Percentiles rank a stretch among this genome's conserved stretches.
Conservation (phyloP, 2,797 vertebrate genomes). For the Lophotriccus pileatus region DNA sequence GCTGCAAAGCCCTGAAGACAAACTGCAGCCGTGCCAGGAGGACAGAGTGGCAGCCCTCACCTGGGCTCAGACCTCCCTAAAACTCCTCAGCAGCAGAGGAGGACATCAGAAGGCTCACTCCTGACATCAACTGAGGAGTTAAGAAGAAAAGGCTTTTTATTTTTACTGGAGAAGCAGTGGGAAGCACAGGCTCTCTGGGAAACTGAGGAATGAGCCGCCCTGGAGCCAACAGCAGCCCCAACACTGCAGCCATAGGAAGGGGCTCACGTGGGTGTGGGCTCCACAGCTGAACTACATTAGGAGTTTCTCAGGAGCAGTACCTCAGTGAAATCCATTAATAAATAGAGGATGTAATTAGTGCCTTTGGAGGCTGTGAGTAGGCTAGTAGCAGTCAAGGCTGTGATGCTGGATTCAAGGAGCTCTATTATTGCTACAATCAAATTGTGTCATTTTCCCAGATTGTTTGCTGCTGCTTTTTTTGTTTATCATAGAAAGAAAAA, state of each 20-base stretch:
- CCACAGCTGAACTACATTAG: not conserved
- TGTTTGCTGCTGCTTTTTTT: not conserved
- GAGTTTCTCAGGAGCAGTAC: not conserved
- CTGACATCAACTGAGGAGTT: not conserved
- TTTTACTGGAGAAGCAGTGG: not conserved
- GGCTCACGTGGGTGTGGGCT: not conserved
- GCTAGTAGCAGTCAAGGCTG: not conserved
- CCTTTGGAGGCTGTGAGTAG: not conserved
- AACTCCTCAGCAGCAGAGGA: not conserved
- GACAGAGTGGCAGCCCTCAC: not conserved
- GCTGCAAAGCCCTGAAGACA: not conserved
- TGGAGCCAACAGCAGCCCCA: not conserved
- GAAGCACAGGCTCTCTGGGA: not conserved
- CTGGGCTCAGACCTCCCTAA: not conserved
- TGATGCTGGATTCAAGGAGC: fast-evolving
- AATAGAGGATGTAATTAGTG: not conserved
- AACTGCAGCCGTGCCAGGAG: fast-evolving
- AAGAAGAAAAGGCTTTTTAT: not conserved
- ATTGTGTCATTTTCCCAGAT: not conserved
- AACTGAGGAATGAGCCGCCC: not conserved
- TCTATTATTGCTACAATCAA: not conserved
- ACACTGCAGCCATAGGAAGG: not conserved
- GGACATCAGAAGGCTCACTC: not conserved
- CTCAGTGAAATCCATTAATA: not conserved
- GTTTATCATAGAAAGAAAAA: not conserved